phyloP scores from a whole-genome alignment of 2,888 invertebrate species.

The Nysson spinosus region DNA sequence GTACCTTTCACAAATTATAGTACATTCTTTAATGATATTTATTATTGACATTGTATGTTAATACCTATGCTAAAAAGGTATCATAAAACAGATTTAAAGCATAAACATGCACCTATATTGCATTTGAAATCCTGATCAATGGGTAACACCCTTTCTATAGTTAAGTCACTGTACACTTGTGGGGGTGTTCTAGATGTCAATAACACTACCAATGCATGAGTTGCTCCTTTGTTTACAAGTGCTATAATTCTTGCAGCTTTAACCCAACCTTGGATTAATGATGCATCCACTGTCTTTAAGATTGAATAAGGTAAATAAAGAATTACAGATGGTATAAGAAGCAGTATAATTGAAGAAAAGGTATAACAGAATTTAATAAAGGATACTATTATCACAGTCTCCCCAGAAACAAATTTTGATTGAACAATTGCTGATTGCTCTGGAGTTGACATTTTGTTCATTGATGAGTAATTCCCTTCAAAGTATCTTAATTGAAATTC shows the following conservation, averaged over 20 bases:
- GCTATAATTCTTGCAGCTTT: slow-evolving; percentile 80
- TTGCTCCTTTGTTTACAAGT: slow-evolving; percentile 80
- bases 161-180: slow-evolving; percentile 86
- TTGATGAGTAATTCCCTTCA: slow-evolving; percentile 12
- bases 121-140: slow-evolving; percentile 89
- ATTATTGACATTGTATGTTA: not conserved
- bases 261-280: slow-evolving; percentile 78
- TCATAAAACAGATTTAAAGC: no score
- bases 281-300: slow-evolving; percentile 75
- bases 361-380: slow-evolving; percentile 64
- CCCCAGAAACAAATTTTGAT: slow-evolving; percentile 80
- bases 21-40: slow-evolving; percentile 4
- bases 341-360: not conserved
- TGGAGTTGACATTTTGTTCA: slow-evolving; percentile 64
- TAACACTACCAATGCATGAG: slow-evolving; percentile 80
- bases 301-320: slow-evolving; percentile 51
- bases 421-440: slow-evolving; percentile 78
- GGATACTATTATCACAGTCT: slow-evolving; percentile 81
- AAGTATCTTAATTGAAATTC: no score
- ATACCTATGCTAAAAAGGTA: not conserved
- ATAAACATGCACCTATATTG: slow-evolving; percentile 81
- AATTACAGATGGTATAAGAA: no score
- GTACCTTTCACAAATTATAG: slow-evolving; percentile 77
- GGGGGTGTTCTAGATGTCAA: slow-evolving; percentile 83
- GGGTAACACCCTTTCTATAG: slow-evolving; percentile 88